phyloP scores from a whole-genome alignment of 2,113 vertebrate genomes.

The Columba livia region DNA sequence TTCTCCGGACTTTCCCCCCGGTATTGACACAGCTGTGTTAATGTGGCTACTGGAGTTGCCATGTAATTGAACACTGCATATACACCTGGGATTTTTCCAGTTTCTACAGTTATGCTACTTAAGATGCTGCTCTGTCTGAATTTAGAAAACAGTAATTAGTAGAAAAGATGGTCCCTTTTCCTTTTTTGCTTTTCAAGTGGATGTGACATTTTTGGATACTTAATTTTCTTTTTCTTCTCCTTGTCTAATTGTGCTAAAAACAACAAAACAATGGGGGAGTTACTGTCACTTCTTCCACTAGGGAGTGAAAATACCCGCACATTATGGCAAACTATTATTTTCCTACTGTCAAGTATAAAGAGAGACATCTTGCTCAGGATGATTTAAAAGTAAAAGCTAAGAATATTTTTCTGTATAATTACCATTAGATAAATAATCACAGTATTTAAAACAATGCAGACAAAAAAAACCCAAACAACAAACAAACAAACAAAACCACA shows the following conservation, averaged over 20 bases:
- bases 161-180: neutral
- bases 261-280: neutral
- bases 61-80: conserved; percentile 8
- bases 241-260: neutral
- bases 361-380: neutral
- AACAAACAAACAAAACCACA: no score
- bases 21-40: conserved; percentile 59
- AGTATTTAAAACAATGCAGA: neutral
- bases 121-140: neutral
- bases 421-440: neutral
- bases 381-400: neutral
- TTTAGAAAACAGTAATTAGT: neutral
- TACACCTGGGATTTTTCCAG: neutral
- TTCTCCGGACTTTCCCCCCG: neutral
- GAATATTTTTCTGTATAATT: neutral
- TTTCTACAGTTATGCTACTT: neutral
- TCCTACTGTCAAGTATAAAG: neutral
- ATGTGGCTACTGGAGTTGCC: conserved; percentile 24
- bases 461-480: neutral
- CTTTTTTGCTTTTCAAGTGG: neutral
- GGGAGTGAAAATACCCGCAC: neutral
- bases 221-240: neutral
- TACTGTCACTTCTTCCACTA: neutral
- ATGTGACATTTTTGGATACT: neutral
- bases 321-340: neutral